A percentile compares a stretch with the other conserved stretches of the same genome.
These are phyloP conservation scores for Rhagologus leucostigma DNA, from an alignment of 2,113 vertebrate species.

Conservation along the genomic window DNA sequence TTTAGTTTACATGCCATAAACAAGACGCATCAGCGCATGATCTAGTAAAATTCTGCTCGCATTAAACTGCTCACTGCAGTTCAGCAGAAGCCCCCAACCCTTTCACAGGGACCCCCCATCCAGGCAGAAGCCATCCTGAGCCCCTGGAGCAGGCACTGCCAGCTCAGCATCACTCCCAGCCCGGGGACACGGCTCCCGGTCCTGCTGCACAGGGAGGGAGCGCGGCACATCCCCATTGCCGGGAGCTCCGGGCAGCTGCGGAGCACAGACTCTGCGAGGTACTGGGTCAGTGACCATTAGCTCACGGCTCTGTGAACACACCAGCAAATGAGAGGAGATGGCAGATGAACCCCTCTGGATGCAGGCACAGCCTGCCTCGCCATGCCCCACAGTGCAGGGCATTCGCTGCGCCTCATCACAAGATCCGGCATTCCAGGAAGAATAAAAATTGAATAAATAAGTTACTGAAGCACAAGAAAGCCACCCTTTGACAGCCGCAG, in stretches of 20 bases:
- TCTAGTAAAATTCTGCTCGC: not conserved
- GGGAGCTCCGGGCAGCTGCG: not conserved
- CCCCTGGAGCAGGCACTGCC: rapidly evolving
- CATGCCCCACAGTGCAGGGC: not conserved
- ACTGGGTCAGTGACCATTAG: not conserved
- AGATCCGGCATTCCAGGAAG: not conserved
- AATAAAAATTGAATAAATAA: not conserved
- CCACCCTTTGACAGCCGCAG: not conserved
- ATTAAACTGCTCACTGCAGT: rapidly evolving
- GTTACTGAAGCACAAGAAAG: not conserved
- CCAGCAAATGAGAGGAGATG: not conserved
- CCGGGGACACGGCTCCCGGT: not conserved
- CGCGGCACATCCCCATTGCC: rapidly evolving
- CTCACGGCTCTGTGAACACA: not conserved
- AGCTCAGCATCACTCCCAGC: not conserved
- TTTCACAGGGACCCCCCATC: not conserved
- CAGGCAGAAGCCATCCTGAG: rapidly evolving
- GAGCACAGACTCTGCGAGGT: not conserved
- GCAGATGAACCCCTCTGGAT: not conserved
- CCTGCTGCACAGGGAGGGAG: rapidly evolving
- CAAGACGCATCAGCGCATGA: rapidly evolving
- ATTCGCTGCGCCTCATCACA: not conserved
- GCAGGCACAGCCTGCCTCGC: not conserved
- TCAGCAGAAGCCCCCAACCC: not conserved
- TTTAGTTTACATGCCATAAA: not conserved